A percentile compares a stretch with the other conserved stretches of the same genome.
phyloP scores from a whole-genome alignment of 2,888 invertebrate species.

The Tricholauxania praeusta region DNA sequence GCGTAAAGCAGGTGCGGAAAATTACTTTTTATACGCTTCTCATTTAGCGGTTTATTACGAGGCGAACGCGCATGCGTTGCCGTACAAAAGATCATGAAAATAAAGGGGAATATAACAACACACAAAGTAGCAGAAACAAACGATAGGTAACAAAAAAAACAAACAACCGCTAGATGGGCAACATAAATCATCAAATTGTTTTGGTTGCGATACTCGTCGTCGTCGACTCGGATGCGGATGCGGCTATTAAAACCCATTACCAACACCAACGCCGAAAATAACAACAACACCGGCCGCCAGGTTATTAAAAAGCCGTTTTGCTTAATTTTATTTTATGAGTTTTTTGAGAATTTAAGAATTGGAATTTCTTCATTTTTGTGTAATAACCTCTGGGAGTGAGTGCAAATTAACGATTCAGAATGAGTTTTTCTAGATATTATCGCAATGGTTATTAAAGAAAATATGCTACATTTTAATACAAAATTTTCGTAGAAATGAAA shows the following conservation, averaged over 20 bases:
- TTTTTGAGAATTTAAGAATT: conserved; percentile 51
- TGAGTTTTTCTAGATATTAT: conserved; percentile 49
- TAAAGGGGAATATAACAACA: conserved; percentile 46
- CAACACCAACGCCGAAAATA: conserved; percentile 47
- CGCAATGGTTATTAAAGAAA: conserved; percentile 44
- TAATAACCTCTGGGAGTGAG: conserved; percentile 46
- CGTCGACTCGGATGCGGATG: conserved; percentile 19
- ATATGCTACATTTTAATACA: conserved; percentile 43
- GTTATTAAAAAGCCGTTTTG: conserved; percentile 62
- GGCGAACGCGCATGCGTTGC: conserved; percentile 27
- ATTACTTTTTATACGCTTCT: conserved; percentile 61
- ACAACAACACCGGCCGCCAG: conserved; percentile 33
- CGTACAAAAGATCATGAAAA: conserved; percentile 28
- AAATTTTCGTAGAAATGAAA: conserved; percentile 60
- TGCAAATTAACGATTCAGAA: conserved; percentile 60
- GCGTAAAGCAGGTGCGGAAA: conserved; percentile 63
- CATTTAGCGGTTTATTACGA: conserved; percentile 59
- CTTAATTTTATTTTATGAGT: conserved; percentile 61
- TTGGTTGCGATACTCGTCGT: conserved; percentile 47
- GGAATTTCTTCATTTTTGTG: background rate
- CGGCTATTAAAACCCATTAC: conserved; percentile 61
- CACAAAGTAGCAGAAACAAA: conserved; percentile 49
- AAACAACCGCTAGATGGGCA: conserved; percentile 57
- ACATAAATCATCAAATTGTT: conserved; percentile 61
- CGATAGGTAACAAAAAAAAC: conserved; percentile 53